phyloP scores from a whole-genome alignment of 1,140 invertebrate genomes.

The Zaprionus africanus region DNA sequence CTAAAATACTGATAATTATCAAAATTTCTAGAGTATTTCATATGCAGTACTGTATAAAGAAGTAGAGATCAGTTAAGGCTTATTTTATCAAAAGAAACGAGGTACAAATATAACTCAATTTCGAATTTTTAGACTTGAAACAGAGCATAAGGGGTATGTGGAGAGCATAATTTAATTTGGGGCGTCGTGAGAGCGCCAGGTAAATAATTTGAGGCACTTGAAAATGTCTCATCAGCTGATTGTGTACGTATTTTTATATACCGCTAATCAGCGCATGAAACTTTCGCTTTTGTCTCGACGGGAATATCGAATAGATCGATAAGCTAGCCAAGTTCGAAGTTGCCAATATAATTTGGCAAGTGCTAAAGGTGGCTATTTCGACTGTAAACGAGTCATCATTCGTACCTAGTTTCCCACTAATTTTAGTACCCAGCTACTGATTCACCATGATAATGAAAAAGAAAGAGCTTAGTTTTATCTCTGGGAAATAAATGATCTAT shows the following conservation, averaged over 20 bases:
- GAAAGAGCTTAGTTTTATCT: not conserved
- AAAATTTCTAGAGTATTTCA: not conserved
- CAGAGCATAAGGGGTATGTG: not conserved
- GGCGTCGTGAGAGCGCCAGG: slow-evolving; percentile 1
- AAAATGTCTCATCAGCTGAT: not conserved
- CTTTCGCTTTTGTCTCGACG: slow-evolving; percentile 44
- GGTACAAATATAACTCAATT: slow-evolving; percentile 14
- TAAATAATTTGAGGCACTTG: not conserved
- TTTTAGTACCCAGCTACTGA: not conserved
- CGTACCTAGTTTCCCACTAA: not conserved
- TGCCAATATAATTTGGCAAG: slow-evolving; percentile 14
- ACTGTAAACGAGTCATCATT: not conserved
- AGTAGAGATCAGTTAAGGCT: not conserved
- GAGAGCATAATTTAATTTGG: slow-evolving; percentile 34
- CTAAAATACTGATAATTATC: not conserved
- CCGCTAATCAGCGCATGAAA: slow-evolving; percentile 47
- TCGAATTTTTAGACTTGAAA: slow-evolving; percentile 5
- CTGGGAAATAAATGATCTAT: not conserved
- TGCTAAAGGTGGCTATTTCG: not conserved
- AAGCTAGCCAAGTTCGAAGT: slow-evolving; percentile 35
- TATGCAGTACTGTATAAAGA: not conserved
- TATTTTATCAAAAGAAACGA: slow-evolving; percentile 34
- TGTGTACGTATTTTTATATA: slow-evolving; percentile 10
- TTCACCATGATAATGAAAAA: not conserved
- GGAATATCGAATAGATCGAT: slow-evolving; percentile 47